Evolutionary conservation across 2,113 vertebrate species (phyloP), one percentile per base, ranked within the genome.

Genomic region (Salvelinus alpinus): DNA sequence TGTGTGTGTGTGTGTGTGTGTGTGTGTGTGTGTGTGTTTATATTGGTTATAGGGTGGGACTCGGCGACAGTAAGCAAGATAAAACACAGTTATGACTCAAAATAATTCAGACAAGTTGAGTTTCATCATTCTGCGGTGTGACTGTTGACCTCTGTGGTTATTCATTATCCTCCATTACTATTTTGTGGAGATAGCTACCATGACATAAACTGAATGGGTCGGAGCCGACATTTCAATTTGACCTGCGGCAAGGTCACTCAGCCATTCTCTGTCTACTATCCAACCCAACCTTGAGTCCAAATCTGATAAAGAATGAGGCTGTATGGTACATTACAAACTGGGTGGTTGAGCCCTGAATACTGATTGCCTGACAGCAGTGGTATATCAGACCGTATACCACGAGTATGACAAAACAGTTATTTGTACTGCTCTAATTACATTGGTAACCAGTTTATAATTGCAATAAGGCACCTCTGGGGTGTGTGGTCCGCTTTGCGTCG

Each of bases 201-300:
- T 25, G 64, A 72, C 25, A 62, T 18, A 5, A 14, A 38, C 13
- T 6, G 31, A 68, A 25, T 69, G 57, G 38, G 38, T 18, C n/a
- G 62, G 27, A 57, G 60, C 44, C 71, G 20, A 74, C 31, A 75
- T 74, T 51, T 1, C 67, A 77, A 60, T 31, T n/a, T 72, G 34
- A 70, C 64, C 31, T 31, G 54, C 70, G 80, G 85, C 86, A 73
- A 72, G 25, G 83, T 87, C 79, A 88, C 79, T 78, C 48, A 6
- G 71, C 73, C 51, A 68, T 29, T 18, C 57, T n/a, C 57, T 18
- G 20, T n/a, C 16, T 20, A 34, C 34, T 34, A 22, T n/a, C 67
- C 16, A 27, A 25, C 62, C 24, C 34, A 47, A 68, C 68, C 57
- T 71, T 59, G 54, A n/a, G 71, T 27, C 27, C 57, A 73, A 62